These are phyloP conservation scores for Spodoptera littoralis DNA, from an alignment of 2,888 invertebrate genomes.

Conservation along the genomic window DNA sequence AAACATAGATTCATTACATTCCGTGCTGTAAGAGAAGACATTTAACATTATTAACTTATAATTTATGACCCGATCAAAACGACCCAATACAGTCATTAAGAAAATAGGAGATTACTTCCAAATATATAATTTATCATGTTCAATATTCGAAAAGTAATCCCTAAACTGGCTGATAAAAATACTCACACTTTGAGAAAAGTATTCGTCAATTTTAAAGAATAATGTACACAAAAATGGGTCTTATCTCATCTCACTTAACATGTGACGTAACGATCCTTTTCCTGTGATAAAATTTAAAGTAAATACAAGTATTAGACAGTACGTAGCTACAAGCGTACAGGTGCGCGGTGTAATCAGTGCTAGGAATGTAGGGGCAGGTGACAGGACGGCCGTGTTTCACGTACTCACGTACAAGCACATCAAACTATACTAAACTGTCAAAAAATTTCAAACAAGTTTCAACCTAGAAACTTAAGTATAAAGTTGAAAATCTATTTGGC, in stretches of 20 bases:
- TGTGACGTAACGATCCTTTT: conserved; percentile 56
- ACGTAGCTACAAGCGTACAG: conserved; percentile 61
- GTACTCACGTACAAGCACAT: conserved; percentile 18
- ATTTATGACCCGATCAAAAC: conserved; percentile 22
- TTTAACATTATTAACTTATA: conserved; percentile 32
- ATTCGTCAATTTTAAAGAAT: background rate
- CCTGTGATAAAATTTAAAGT: conserved; percentile 66
- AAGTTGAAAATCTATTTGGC: conserved; percentile 2
- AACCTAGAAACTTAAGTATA: too few species aligned
- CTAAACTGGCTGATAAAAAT: too few species aligned
- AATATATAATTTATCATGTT: conserved; percentile 36
- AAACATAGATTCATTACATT: conserved; percentile 35
- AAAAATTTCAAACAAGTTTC: too few species aligned
- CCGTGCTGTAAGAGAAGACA: conserved; percentile 36
- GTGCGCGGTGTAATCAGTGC: conserved; percentile 83
- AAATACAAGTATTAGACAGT: conserved; percentile 61
- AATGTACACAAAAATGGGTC: conserved; percentile 20
- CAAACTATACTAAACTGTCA: too few species aligned
- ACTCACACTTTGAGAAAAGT: too few species aligned
- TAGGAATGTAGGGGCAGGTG: conserved; percentile 85
- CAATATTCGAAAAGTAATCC: conserved; percentile 3
- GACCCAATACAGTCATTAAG: conserved; percentile 4
- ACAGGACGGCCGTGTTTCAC: conserved; percentile 79
- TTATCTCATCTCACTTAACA: conserved; percentile 41
- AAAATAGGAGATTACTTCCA: conserved; percentile 7